Evolutionary conservation across 2,797 vertebrate species (phyloP).

Genomic region (Lophotriccus pileatus): DNA sequence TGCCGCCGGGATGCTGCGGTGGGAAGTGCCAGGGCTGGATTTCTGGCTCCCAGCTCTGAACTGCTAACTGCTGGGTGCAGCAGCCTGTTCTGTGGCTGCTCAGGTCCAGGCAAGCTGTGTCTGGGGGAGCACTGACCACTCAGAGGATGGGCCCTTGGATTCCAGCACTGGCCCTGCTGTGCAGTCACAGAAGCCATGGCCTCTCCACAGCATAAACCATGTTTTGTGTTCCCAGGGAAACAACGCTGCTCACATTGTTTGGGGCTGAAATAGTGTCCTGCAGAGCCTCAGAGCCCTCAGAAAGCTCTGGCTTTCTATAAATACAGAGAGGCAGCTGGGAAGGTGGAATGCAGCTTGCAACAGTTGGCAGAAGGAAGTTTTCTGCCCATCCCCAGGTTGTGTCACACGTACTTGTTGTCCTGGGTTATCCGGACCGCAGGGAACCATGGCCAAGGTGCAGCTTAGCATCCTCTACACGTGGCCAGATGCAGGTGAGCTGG

Average conservation of each 20-base stretch:
- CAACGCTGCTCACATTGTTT: background rate
- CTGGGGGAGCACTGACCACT: background rate
- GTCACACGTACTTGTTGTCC: fast-evolving
- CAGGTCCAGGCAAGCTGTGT: background rate
- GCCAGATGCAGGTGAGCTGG: fast-evolving
- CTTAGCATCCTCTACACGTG: fast-evolving
- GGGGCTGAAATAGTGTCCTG: background rate
- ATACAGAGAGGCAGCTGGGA: background rate
- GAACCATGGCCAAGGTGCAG: fast-evolving
- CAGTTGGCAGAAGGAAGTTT: background rate
- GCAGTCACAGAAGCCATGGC: background rate
- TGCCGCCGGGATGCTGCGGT: fast-evolving
- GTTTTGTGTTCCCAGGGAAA: background rate
- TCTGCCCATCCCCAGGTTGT: background rate
- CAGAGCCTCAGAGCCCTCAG: background rate
- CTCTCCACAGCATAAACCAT: background rate
- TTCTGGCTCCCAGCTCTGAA: background rate
- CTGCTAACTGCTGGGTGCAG: fast-evolving
- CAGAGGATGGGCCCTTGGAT: fast-evolving
- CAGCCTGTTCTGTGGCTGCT: background rate
- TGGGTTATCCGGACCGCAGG: fast-evolving
- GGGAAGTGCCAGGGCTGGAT: background rate
- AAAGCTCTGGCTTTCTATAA: background rate
- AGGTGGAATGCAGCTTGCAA: fast-evolving
- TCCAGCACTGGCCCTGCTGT: fast-evolving